These are phyloP conservation scores for Oenanthe melanoleuca DNA, from an alignment of 2,113 vertebrate species.

Conservation along the genomic window DNA sequence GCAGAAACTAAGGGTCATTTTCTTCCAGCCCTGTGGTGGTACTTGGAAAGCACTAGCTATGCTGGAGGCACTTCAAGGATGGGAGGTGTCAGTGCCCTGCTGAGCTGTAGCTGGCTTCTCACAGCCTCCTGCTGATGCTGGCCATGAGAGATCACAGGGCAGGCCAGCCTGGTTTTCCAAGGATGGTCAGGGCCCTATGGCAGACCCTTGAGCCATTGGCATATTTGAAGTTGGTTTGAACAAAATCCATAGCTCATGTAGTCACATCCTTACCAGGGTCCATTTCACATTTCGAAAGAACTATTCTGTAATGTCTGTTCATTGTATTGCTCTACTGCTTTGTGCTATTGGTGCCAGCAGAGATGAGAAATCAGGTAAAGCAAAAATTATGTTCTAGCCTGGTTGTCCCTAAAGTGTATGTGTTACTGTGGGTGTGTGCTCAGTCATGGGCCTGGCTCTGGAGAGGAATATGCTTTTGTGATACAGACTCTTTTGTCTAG, in stretches of 20 bases:
- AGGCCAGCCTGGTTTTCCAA: background rate
- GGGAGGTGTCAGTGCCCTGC: background rate
- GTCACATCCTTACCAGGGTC: background rate
- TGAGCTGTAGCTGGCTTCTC: background rate
- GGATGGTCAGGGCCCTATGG: rapidly evolving
- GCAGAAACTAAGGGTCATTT: background rate
- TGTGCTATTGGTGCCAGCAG: background rate
- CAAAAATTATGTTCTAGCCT: background rate
- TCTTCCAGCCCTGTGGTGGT: background rate
- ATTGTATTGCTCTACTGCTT: background rate
- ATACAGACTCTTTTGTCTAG: background rate
- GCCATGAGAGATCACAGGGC: background rate
- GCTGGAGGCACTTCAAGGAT: background rate
- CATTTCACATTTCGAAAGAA: background rate
- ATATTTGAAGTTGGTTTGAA: background rate
- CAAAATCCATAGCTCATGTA: background rate
- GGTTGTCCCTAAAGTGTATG: background rate
- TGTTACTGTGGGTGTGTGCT: background rate
- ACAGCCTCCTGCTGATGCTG: background rate
- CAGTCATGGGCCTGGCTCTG: background rate
- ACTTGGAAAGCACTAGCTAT: background rate
- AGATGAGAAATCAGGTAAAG: background rate
- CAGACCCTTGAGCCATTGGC: rapidly evolving
- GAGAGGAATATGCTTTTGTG: background rate
- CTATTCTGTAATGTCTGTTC: background rate